Base-by-base conservation (phyloP, 2,888 invertebrate genomes). In the Plebejus argus region DNA sequence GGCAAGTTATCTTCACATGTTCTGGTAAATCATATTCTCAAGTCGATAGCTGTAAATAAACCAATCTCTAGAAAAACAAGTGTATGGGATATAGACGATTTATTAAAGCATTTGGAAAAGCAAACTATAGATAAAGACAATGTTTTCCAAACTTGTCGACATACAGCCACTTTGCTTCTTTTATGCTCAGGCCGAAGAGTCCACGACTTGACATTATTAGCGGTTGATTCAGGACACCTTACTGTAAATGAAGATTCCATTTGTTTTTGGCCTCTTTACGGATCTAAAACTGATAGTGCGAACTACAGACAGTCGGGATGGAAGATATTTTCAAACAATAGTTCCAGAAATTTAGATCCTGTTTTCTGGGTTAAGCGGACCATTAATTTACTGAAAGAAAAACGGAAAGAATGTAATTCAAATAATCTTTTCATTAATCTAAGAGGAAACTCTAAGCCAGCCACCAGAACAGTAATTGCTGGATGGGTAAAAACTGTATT, bases 191-290 rank as follows among this genome's bases (percentile, higher is more conserved):
- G 33, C 33, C 4, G 33, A 33, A 33, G 33, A 33, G 33, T 33
- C 33, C 33, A 33, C 33, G 33, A 33, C 33, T 33, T 33, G 33
- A 33, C 33, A 33, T 33, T 33, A 33, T 33, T 33, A 33, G 33
- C 33, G 4, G 45, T 10, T 12, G 45, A 49, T 49, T 49, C 45
- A 49, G 45, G 12, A 49, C 45, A 49, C 45, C 10, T 12, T 5
- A 12, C 45, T 49, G 45, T 49, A 49, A 49, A 49, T 49, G 45
- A 8, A 12, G 12, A 49, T 10, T 49, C 45, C 10, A 49, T 49
- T 12, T 49, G 45, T 49, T 53, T 70, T 70, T 74, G 74, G 74
- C 74, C 74, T 23, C n/a, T 7, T 35, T 74, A 35, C 74, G 74
- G 53, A 7, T 74, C 74, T n/a, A 74, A 74, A 23, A 74, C 74